phyloP scores from a whole-genome alignment of 2,888 invertebrate genomes.

The Galeopsomyia nigrocyanea region DNA sequence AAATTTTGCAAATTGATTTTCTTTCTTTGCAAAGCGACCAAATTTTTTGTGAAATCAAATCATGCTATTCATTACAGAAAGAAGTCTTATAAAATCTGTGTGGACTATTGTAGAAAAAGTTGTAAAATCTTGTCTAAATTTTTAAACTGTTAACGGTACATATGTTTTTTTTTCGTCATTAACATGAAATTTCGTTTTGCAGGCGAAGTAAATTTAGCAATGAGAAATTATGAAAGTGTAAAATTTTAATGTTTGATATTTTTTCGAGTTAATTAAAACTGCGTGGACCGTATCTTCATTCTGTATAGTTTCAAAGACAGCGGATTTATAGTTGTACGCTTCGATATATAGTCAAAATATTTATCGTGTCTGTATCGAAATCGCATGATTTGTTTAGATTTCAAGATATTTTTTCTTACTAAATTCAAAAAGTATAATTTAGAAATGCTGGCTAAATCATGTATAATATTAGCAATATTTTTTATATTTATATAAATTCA shows the following conservation, averaged over 20 bases:
- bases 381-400: too few species aligned
- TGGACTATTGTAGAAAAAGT: too few species aligned
- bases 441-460: conserved; percentile 50
- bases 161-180: background rate
- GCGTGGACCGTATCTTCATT: background rate
- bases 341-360: background rate
- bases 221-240: too few species aligned
- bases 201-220: background rate
- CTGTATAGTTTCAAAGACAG: too few species aligned
- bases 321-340: too few species aligned
- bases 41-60: background rate
- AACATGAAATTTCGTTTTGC: background rate
- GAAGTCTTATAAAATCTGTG: too few species aligned
- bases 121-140: background rate
- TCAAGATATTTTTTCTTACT: conserved; percentile 2
- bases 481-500: conserved; percentile 49
- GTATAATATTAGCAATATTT: conserved; percentile 44
- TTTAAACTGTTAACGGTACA: background rate
- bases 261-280: conserved; percentile 11
- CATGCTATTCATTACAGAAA: too few species aligned
- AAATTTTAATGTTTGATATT: conserved; percentile 14
- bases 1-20: too few species aligned
- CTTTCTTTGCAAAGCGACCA: background rate
- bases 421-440: conserved; percentile 43
- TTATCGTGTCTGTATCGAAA: conserved; percentile 11